Evolutionary conservation across 1,140 invertebrate genomes (phyloP).

Genomic region (Magallana angulata): DNA sequence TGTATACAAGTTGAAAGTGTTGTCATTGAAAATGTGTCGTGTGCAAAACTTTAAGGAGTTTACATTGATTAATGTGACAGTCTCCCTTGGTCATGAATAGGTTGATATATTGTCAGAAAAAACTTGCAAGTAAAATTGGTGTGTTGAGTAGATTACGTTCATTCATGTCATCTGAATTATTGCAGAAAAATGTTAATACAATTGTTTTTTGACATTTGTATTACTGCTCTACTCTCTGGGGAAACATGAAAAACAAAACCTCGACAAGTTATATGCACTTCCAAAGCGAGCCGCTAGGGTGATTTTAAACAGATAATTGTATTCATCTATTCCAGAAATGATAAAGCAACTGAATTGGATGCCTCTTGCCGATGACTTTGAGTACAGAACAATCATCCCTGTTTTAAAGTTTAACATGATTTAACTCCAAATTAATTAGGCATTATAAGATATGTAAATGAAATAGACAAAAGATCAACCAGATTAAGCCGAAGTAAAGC

Average conservation of each 20-base stretch:
- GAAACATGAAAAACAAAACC: slow-evolving; percentile 15
- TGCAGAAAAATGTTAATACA: slow-evolving; percentile 28
- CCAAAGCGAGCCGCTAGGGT: neutral
- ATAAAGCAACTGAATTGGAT: slow-evolving; percentile 18
- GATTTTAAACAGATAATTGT: neutral
- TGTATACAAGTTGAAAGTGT: slow-evolving; percentile 11
- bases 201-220: slow-evolving; percentile 41
- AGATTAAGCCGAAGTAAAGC: neutral
- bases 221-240: slow-evolving; percentile 19
- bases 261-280: slow-evolving; percentile 31
- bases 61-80: slow-evolving; percentile 15
- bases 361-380: slow-evolving; percentile 31
- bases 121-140: slow-evolving; percentile 35
- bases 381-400: slow-evolving; percentile 7
- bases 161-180: slow-evolving; percentile 17
- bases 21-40: neutral
- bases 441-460: slow-evolving; percentile 22
- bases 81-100: slow-evolving; percentile 27
- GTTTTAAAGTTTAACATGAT: slow-evolving; percentile 23
- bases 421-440: slow-evolving; percentile 12
- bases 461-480: neutral
- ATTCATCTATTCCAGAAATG: neutral
- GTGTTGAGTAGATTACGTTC: neutral
- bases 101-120: slow-evolving; percentile 33
- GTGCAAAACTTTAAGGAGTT: slow-evolving; percentile 32